Evolutionary conservation across 2,113 vertebrate species (phyloP).

Genomic region (Labrus mixtus): DNA sequence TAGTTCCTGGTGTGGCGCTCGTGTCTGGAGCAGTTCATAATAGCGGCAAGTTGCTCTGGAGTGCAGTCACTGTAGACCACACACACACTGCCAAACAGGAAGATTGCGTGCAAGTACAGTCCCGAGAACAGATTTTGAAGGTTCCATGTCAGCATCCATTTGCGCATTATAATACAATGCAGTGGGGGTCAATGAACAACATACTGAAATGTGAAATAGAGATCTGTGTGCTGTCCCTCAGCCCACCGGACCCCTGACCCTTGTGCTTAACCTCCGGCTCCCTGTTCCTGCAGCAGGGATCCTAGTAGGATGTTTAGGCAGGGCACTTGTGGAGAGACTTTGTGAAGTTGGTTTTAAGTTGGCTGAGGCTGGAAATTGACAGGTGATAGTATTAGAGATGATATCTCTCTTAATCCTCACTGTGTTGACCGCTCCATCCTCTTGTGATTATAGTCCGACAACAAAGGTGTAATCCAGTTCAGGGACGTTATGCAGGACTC

Average conservation of each 20-base stretch:
- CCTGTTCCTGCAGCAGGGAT: slow-evolving; percentile 39
- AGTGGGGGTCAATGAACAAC: slow-evolving; percentile 92
- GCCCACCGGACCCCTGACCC: slow-evolving; percentile 75
- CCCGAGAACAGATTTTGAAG: slow-evolving; percentile 95
- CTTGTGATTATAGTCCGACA: slow-evolving; percentile 49
- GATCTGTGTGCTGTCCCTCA: slow-evolving; percentile 81
- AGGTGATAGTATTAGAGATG: slow-evolving; percentile 13
- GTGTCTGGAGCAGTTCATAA: slow-evolving; percentile 96
- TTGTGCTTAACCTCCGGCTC: slow-evolving; percentile 38
- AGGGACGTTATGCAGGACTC: slow-evolving; percentile 73
- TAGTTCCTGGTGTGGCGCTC: slow-evolving; percentile 97
- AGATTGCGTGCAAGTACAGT: slow-evolving; percentile 93
- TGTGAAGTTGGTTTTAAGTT: not conserved
- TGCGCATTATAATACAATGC: slow-evolving; percentile 99
- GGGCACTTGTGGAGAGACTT: slow-evolving; percentile 51
- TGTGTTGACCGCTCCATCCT: slow-evolving; percentile 44
- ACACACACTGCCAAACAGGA: slow-evolving; percentile 92
- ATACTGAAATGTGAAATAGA: slow-evolving; percentile 92
- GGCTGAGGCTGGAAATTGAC: slow-evolving; percentile 15
- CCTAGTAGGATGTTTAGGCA: slow-evolving; percentile 24
- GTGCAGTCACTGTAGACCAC: slow-evolving; percentile 95
- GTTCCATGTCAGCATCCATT: slow-evolving; percentile 99
- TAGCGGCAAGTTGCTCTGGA: slow-evolving; percentile 94
- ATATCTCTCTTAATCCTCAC: slow-evolving; percentile 54
- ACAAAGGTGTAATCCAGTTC: slow-evolving; percentile 75